Evolutionary conservation across 1,140 invertebrate species (phyloP).

Genomic region (Hylaeus volcanicus): DNA sequence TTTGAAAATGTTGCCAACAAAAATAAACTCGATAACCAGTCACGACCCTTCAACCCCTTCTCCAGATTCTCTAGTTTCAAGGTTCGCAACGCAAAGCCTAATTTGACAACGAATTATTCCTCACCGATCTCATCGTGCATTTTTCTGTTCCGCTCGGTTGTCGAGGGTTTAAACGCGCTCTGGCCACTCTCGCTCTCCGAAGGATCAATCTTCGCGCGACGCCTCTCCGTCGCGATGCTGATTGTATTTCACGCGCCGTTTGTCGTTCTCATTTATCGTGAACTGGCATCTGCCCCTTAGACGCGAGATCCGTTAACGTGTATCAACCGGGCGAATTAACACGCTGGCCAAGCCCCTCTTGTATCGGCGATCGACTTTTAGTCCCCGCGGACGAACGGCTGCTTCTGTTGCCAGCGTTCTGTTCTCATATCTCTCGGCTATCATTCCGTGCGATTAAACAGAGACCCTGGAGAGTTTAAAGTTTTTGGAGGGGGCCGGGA

Average conservation of each 20-base stretch:
- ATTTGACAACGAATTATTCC: too few relatives aligned
- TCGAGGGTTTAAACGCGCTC: too few relatives aligned
- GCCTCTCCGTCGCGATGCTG: constrained; percentile 14
- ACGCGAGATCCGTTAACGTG: constrained; percentile 3
- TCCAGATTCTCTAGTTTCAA: too few relatives aligned
- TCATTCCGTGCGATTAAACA: constrained; percentile 71
- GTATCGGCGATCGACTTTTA: constrained; percentile 48
- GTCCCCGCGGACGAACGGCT: constrained; percentile 35
- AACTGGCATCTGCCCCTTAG: neutral
- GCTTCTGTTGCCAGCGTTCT: constrained; percentile 28
- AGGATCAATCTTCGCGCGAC: constrained; percentile 20
- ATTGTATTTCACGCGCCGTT: constrained; percentile 58
- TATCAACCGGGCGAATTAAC: constrained; percentile 50
- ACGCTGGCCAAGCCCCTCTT: neutral
- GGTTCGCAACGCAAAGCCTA: too few relatives aligned
- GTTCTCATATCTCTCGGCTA: constrained; percentile 55
- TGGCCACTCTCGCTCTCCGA: too few relatives aligned
- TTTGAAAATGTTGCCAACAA: too few relatives aligned
- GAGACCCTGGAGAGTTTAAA: constrained; percentile 59
- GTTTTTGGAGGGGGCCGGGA: constrained; percentile 31
- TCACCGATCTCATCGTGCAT: too few relatives aligned
- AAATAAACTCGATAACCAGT: too few relatives aligned
- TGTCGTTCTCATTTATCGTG: constrained; percentile 42
- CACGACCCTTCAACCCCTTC: too few relatives aligned
- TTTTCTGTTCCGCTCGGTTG: too few relatives aligned